A percentile compares a stretch with the other conserved stretches of the same genome.
phyloP scores from a whole-genome alignment of 2,797 vertebrate species.

The Poecile montanus region DNA sequence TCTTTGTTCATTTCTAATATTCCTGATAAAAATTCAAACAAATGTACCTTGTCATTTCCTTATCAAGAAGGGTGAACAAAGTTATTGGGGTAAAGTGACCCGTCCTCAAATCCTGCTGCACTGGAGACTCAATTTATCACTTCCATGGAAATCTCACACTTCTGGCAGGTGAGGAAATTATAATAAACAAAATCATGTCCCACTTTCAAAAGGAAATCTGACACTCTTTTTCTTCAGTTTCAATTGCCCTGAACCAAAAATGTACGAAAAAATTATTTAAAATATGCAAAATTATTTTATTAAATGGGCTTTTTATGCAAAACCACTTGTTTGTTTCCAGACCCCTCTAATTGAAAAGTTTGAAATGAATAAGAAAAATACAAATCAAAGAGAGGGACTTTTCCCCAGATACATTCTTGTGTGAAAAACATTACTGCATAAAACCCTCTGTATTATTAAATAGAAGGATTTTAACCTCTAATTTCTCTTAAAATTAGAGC shows the following conservation, averaged over 20 bases:
- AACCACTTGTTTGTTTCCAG: neutral
- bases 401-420: neutral
- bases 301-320: neutral
- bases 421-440: neutral
- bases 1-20: neutral
- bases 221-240: neutral
- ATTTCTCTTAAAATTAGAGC: neutral
- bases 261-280: neutral
- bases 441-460: neutral
- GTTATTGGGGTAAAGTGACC: neutral
- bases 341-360: neutral
- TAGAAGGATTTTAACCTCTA: neutral
- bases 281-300: neutral
- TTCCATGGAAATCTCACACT: neutral
- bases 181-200: neutral
- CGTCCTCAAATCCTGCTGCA: neutral
- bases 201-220: neutral
- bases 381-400: rapidly evolving
- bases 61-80: neutral
- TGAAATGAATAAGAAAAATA: neutral
- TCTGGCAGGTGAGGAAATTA: neutral
- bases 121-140: neutral
- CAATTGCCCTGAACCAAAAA: neutral
- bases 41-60: neutral
- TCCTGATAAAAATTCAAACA: neutral